A percentile compares a stretch with the other conserved stretches of the same genome.
phyloP scores from a whole-genome alignment of 2,888 invertebrate species.

The Aphidius colemani region DNA sequence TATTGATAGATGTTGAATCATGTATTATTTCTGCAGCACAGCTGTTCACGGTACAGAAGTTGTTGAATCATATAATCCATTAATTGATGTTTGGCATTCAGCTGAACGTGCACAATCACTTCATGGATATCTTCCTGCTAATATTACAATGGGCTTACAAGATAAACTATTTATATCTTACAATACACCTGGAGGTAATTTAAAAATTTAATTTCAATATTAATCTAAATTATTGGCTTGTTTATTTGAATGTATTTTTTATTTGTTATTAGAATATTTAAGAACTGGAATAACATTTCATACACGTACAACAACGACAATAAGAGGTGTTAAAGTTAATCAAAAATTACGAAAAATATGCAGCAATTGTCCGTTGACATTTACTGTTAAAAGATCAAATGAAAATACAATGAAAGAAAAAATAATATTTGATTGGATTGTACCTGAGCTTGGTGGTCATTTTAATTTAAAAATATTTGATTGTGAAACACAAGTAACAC shows the following conservation, averaged over 20 bases:
- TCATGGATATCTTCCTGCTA: conserved; percentile 70
- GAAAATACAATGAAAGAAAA: conserved; percentile 36
- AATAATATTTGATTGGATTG: conserved; percentile 41
- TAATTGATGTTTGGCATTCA: conserved; percentile 69
- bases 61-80: conserved; percentile 66
- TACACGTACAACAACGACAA: conserved; percentile 50
- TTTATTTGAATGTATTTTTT: not conserved
- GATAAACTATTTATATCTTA: conserved; percentile 52
- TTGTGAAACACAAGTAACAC: conserved; percentile 47
- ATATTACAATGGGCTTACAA: conserved; percentile 55
- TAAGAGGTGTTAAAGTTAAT: conserved; percentile 42
- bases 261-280: conserved; percentile 41
- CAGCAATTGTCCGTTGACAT: conserved; percentile 41
- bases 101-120: conserved; percentile 72
- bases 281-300: conserved; percentile 52
- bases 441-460: conserved; percentile 51
- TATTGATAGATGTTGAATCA: not conserved
- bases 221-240: no score
- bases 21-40: conserved; percentile 53
- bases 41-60: conserved; percentile 63
- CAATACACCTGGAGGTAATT: conserved; percentile 49
- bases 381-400: conserved; percentile 44
- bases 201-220: no score
- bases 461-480: conserved; percentile 48
- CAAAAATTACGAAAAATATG: conserved; percentile 44